Percentiles rank a stretch among this genome's conserved stretches.
These are phyloP conservation scores for Andrena marginata DNA, from an alignment of 2,888 invertebrate species.

Conservation along the genomic window DNA sequence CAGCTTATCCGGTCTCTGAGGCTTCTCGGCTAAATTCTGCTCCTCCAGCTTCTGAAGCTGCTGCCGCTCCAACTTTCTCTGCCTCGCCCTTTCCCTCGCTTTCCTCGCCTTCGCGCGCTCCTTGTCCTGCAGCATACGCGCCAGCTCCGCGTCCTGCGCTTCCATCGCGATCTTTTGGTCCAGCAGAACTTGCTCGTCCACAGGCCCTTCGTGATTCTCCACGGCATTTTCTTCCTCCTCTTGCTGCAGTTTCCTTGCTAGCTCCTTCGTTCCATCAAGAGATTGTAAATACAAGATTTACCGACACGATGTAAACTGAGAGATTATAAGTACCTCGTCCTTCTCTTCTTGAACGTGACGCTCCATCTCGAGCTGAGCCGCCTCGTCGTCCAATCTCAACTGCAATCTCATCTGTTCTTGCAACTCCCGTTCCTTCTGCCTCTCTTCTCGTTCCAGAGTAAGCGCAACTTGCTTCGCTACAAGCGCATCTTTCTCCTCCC, in stretches of 20 bases:
- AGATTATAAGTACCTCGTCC: conserved; percentile 87
- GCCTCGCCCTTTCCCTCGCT: conserved; percentile 89
- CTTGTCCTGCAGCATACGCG: conserved; percentile 91
- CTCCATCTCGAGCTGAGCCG: conserved; percentile 86
- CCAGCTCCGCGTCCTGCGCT: conserved; percentile 92
- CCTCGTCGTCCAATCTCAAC: conserved; percentile 82
- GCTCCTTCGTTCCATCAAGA: conserved; percentile 85
- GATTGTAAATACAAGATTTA: background rate
- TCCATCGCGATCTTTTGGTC: conserved; percentile 91
- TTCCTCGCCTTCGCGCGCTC: conserved; percentile 90
- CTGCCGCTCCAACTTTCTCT: conserved; percentile 84
- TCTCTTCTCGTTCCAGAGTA: conserved; percentile 87
- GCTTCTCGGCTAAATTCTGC: conserved; percentile 77
- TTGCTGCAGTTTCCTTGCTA: conserved; percentile 91
- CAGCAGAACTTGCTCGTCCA: conserved; percentile 78
- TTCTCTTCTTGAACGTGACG: conserved; percentile 90
- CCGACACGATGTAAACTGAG: background rate
- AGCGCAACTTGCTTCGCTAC: conserved; percentile 90
- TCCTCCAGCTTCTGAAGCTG: conserved; percentile 86
- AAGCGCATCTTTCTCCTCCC: conserved; percentile 89
- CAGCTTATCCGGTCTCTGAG: conserved; percentile 81
- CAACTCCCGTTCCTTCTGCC: conserved; percentile 85
- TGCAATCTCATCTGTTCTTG: conserved; percentile 86
- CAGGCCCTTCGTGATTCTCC: conserved; percentile 85
- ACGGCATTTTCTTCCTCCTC: conserved; percentile 89